phyloP scores from a whole-genome alignment of 2,888 invertebrate species.

The Allygus modestus region DNA sequence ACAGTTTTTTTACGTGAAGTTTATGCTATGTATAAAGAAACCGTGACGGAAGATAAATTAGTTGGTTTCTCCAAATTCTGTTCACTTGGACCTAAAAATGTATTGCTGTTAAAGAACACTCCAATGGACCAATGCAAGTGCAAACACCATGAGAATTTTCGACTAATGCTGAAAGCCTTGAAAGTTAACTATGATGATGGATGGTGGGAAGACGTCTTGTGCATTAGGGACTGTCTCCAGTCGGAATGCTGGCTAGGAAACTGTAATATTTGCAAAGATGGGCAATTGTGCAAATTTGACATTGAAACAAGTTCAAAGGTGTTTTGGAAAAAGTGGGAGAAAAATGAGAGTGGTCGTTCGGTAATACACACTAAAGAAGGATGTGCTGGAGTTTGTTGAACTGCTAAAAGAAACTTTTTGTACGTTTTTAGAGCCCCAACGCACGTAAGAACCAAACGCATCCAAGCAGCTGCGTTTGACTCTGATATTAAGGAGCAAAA shows the following conservation, averaged over 20 bases:
- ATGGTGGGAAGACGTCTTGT: not conserved
- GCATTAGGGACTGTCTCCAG: not conserved
- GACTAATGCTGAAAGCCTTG: not conserved
- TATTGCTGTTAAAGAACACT: not conserved
- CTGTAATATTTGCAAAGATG: not conserved
- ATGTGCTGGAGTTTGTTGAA: not conserved
- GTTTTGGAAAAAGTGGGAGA: conserved; percentile 1
- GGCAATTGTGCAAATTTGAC: conserved; percentile 5
- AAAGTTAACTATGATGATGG: not conserved
- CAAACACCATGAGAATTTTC: not conserved
- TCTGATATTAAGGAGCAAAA: not conserved
- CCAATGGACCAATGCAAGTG: conserved; percentile 9
- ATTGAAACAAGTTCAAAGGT: not conserved
- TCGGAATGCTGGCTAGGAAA: not conserved
- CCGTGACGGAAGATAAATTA: not conserved
- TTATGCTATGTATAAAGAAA: not conserved
- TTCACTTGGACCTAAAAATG: not conserved
- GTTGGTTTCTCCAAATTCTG: conserved; percentile 9
- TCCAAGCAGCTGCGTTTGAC: conserved; percentile 1
- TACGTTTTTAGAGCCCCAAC: conserved; percentile 3
- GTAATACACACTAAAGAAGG: conserved; percentile 1
- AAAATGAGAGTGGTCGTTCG: not conserved
- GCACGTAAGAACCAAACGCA: not conserved
- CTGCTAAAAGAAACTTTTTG: not conserved
- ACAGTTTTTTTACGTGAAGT: not conserved